Evolutionary conservation across 2,888 invertebrate genomes (phyloP).

Genomic region (Perizoma flavofasciatum): DNA sequence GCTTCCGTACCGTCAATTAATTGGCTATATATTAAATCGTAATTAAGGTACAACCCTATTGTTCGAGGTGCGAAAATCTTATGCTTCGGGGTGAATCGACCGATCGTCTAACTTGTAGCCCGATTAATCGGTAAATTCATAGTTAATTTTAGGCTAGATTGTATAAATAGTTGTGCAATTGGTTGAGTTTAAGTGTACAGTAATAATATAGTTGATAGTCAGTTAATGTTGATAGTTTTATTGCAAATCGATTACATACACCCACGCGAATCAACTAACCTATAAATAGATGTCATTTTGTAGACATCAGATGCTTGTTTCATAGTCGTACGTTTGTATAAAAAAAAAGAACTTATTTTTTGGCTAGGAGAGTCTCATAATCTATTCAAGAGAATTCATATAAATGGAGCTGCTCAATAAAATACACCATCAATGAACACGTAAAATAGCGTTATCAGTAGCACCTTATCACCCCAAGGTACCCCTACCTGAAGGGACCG

Average conservation of each 20-base stretch:
- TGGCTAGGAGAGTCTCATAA: not conserved
- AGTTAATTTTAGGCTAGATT: not conserved
- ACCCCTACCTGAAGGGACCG: constrained; percentile 69
- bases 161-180: constrained; percentile 1
- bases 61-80: constrained; percentile 69
- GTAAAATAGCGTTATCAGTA: constrained; percentile 60
- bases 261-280: not conserved
- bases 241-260: constrained; percentile 37
- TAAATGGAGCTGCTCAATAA: constrained; percentile 28
- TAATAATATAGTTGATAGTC: constrained; percentile 38
- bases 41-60: constrained; percentile 75
- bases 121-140: constrained; percentile 10
- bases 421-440: constrained; percentile 36
- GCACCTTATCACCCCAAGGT: constrained; percentile 68
- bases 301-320: too few species aligned
- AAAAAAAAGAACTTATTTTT: too few species aligned
- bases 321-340: too few species aligned
- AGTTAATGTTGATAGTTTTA: constrained; percentile 51
- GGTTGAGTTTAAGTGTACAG: constrained; percentile 12
- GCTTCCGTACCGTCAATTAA: constrained; percentile 58
- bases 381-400: constrained; percentile 6
- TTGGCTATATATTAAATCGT: constrained; percentile 82
- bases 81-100: constrained; percentile 50
- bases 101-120: constrained; percentile 38
- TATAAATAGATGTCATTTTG: too few species aligned